phyloP scores from a whole-genome alignment of 2,113 vertebrate species.

The Colius striatus region DNA sequence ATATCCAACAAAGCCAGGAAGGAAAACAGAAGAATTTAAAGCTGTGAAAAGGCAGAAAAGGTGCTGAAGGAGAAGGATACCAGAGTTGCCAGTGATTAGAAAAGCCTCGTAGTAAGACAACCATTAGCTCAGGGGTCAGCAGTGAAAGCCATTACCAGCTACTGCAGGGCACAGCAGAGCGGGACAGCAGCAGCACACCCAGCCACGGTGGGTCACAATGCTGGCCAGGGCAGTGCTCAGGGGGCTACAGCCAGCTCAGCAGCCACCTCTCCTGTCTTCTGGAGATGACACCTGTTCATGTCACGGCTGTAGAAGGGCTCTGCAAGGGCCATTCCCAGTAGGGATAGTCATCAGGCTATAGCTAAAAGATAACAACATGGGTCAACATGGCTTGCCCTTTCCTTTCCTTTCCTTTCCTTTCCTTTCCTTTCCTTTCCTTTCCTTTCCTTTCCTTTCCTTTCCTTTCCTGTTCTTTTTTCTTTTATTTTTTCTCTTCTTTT shows the following conservation, averaged over 20 bases:
- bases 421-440: too few relatives aligned
- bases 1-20: background rate
- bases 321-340: background rate
- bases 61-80: background rate
- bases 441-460: background rate
- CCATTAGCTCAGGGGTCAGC: background rate
- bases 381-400: too few relatives aligned
- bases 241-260: background rate
- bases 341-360: background rate
- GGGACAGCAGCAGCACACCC: background rate
- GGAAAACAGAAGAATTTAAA: background rate
- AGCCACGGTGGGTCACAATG: background rate
- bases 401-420: background rate
- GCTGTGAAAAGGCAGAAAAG: background rate
- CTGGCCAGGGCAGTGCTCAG: rapidly evolving
- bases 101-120: background rate
- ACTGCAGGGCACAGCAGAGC: rapidly evolving
- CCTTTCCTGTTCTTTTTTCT: too few relatives aligned
- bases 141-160: background rate
- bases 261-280: background rate
- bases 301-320: background rate
- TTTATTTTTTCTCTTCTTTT: too few relatives aligned
- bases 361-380: background rate
- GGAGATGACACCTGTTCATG: background rate
- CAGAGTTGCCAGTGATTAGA: background rate